A percentile compares a stretch with the other conserved stretches of the same genome.
phyloP scores from a whole-genome alignment of 2,797 vertebrate species.

The Bovichtus diacanthus region DNA sequence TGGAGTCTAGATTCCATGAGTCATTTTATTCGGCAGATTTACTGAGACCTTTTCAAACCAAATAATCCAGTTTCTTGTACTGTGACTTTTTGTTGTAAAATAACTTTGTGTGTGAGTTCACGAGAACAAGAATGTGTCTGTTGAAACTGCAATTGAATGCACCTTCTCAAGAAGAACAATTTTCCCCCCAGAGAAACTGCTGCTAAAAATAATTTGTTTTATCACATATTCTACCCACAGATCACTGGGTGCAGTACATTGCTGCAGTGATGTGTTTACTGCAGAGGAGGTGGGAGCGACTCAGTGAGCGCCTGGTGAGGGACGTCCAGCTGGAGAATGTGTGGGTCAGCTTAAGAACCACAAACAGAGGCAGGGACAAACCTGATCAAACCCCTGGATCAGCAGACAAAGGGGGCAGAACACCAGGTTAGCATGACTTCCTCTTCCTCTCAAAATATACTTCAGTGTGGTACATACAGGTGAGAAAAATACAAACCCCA shows the following conservation, averaged over 20 bases:
- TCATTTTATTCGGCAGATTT: neutral
- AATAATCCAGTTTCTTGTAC: neutral
- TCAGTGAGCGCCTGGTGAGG: conserved; percentile 60
- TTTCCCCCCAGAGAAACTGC: neutral
- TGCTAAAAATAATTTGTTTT: too few relatives aligned
- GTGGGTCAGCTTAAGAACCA: conserved; percentile 83
- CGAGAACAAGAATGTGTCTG: neutral
- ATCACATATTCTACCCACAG: conserved; percentile 67
- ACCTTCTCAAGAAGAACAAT: neutral
- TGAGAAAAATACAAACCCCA: neutral
- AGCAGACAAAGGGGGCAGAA: conserved; percentile 61
- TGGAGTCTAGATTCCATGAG: neutral
- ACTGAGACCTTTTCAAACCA: neutral
- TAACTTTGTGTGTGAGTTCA: neutral
- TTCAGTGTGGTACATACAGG: neutral
- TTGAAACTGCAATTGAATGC: neutral
- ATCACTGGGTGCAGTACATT: conserved; percentile 80
- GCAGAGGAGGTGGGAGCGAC: conserved; percentile 71
- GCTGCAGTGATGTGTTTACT: conserved; percentile 66
- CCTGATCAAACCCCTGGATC: conserved; percentile 50
- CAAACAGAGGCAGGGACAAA: conserved; percentile 65
- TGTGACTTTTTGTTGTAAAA: neutral
- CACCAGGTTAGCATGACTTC: conserved; percentile 53
- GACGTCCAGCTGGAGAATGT: conserved; percentile 77
- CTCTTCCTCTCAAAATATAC: neutral